Evolutionary conservation across 2,113 vertebrate species (phyloP).

Genomic region (Petrocephalus zakoni): DNA sequence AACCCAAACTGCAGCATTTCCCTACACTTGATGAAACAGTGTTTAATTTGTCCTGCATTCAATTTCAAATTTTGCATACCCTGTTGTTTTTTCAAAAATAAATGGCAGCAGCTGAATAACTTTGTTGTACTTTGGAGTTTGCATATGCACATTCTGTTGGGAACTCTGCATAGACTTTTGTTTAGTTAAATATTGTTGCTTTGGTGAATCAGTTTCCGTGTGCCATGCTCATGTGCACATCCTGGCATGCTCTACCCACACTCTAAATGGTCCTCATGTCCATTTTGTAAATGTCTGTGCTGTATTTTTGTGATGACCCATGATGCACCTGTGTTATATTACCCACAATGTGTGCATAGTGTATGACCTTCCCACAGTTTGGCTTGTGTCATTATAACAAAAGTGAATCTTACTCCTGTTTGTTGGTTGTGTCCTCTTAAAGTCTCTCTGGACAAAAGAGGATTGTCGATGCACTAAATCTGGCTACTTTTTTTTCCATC

Average conservation of each 20-base stretch:
- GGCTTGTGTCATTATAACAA: not conserved
- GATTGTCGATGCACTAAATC: no score
- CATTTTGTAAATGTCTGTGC: no score
- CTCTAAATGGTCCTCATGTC: not conserved
- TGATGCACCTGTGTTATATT: not conserved
- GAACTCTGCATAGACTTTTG: not conserved
- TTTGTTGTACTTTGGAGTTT: not conserved
- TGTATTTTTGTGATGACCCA: not conserved
- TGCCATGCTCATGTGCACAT: no score
- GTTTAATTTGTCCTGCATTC: not conserved
- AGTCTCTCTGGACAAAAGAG: no score
- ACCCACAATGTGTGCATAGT: no score
- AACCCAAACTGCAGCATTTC: not conserved
- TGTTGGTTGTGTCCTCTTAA: no score
- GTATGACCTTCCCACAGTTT: not conserved
- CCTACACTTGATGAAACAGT: not conserved
- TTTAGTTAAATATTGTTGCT: not conserved
- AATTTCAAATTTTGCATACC: not conserved
- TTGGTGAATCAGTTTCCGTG: not conserved
- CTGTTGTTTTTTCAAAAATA: not conserved
- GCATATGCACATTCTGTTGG: not conserved
- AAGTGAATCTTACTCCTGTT: no score
- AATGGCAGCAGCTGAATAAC: not conserved
- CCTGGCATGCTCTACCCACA: not conserved
- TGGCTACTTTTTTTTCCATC: no score